phyloP scores from a whole-genome alignment of 2,888 invertebrate species.

The Gisinianus flammeolus region DNA sequence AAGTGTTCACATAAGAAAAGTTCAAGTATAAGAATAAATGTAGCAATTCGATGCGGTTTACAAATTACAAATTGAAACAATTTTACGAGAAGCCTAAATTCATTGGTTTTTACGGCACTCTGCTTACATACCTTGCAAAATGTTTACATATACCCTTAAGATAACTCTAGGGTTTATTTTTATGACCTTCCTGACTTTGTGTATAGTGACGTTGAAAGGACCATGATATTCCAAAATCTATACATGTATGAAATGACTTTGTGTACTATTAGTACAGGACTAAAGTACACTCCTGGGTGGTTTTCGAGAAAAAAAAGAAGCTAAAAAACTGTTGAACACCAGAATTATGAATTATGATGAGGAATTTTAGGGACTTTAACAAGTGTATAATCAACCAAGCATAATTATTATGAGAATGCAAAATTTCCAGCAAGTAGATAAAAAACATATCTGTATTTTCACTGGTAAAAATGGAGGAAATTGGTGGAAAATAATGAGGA shows the following conservation, averaged over 20 bases:
- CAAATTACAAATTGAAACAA: conserved; percentile 9
- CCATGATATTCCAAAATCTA: neutral
- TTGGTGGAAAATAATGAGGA: too few relatives aligned
- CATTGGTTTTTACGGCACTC: neutral
- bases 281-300: neutral
- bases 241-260: neutral
- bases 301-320: neutral
- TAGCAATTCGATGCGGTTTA: conserved; percentile 6
- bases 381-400: too few relatives aligned
- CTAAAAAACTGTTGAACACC: neutral
- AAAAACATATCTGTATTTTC: too few relatives aligned
- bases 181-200: neutral
- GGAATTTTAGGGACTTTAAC: too few relatives aligned
- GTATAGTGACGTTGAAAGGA: neutral
- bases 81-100: conserved; percentile 2
- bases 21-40: neutral
- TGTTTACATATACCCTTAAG: neutral
- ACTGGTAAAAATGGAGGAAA: too few relatives aligned
- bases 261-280: too few relatives aligned
- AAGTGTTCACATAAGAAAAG: neutral
- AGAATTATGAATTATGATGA: neutral
- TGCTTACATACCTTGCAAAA: neutral
- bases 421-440: too few relatives aligned
- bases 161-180: neutral
- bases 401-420: too few relatives aligned